Evolutionary conservation across 1,140 invertebrate genomes (phyloP).

Genomic region (Drosophila nikananu): DNA sequence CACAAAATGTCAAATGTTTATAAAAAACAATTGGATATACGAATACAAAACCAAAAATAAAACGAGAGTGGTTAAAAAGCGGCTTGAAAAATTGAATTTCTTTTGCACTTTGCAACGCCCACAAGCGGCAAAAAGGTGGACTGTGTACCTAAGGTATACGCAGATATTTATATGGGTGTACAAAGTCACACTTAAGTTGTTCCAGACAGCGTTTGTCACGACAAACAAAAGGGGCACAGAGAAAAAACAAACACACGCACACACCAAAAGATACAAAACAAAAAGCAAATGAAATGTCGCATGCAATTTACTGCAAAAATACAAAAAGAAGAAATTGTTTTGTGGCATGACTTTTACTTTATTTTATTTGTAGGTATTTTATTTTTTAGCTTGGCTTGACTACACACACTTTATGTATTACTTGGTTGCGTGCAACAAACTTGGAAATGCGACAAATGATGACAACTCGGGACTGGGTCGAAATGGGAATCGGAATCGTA

Average conservation of each 20-base stretch:
- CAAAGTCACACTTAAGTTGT: constrained; percentile 60
- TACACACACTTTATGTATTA: constrained; percentile 43
- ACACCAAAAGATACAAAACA: constrained; percentile 11
- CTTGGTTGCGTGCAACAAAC: constrained; percentile 70
- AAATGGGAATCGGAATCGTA: constrained; percentile 18
- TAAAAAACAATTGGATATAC: constrained; percentile 61
- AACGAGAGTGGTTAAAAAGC: constrained; percentile 11
- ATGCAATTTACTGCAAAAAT: constrained; percentile 77
- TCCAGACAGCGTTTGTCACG: constrained; percentile 72
- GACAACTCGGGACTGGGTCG: constrained; percentile 41
- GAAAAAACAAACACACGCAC: neutral
- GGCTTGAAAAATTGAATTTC: constrained; percentile 54
- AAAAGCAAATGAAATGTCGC: constrained; percentile 55
- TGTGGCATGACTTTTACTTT: constrained; percentile 77
- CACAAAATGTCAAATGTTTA: constrained; percentile 73
- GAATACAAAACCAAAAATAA: constrained; percentile 25
- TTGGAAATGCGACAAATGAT: constrained; percentile 45
- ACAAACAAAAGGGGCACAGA: constrained; percentile 60
- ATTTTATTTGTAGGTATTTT: constrained; percentile 29
- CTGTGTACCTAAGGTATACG: constrained; percentile 17
- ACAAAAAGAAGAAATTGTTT: constrained; percentile 18
- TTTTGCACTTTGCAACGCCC: constrained; percentile 58
- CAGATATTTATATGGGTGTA: constrained; percentile 20
- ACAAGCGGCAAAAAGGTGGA: constrained; percentile 41
- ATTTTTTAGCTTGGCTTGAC: constrained; percentile 24